phyloP scores from a whole-genome alignment of 2,888 invertebrate species.

The Cyclophora albipunctata region DNA sequence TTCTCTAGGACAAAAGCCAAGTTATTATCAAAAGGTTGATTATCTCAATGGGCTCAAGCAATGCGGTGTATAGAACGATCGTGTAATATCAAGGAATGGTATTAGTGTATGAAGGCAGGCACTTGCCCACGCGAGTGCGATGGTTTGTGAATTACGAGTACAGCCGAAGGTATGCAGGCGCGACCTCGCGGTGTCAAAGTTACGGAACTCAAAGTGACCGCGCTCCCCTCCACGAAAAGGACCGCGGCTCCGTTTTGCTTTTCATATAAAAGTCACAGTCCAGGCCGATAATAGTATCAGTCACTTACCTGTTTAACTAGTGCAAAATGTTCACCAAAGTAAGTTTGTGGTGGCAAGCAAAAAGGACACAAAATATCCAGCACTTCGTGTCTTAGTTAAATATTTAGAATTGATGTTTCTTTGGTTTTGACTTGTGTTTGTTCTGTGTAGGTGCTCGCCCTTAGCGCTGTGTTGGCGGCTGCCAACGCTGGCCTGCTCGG shows the following conservation, averaged over 20 bases:
- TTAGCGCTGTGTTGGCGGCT: constrained; percentile 67
- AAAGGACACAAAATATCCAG: constrained; percentile 6
- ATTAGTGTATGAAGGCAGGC: constrained; percentile 21
- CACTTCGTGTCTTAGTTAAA: no score
- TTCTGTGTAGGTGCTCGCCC: constrained; percentile 47
- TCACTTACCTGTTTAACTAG: constrained; percentile 68
- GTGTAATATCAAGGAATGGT: background rate
- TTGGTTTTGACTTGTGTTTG: no score
- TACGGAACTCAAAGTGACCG: constrained; percentile 71
- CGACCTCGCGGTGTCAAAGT: constrained; percentile 74
- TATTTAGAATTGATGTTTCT: no score
- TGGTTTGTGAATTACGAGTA: constrained; percentile 34
- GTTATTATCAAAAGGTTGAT: background rate
- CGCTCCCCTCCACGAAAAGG: constrained; percentile 58
- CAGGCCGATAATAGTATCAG: constrained; percentile 67
- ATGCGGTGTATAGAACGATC: background rate
- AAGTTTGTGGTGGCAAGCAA: constrained; percentile 36
- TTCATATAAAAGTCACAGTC: constrained; percentile 71
- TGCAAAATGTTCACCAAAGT: constrained; percentile 74
- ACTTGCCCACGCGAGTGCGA: constrained; percentile 23
- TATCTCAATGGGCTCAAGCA: background rate
- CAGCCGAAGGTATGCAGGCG: constrained; percentile 46
- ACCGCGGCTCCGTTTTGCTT: constrained; percentile 65
- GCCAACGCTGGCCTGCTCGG: constrained; percentile 73
- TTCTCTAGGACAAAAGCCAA: background rate